Evolutionary conservation across 1,140 invertebrate species (phyloP), one percentile per base, ranked within the genome.

Genomic region (Cyrtorhinus lividipennis): DNA sequence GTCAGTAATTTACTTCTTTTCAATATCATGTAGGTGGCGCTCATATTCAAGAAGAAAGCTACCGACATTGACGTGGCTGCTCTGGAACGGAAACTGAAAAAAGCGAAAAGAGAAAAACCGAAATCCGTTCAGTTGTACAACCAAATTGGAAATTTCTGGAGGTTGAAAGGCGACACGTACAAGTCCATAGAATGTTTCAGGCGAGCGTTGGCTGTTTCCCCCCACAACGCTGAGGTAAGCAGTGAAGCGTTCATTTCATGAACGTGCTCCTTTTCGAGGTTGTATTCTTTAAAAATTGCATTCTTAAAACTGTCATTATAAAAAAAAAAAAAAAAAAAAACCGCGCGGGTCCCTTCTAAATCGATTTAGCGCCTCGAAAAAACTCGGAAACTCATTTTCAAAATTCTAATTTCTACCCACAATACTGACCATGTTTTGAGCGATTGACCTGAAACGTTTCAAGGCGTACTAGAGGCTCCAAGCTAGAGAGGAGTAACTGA

Each of bases 111-210:
- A 73, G 88, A 85, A 80, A 90, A 89, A 77, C 88, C 88, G 64
- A 88, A 88, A 69, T 91, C 88, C 57, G 83, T 89, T 24, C 84
- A 90, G 69, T 75, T 90, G 30, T 90, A 89, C 71, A 90, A 91
- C 71, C 87, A 92, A 72, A 91, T 92, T 70, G 90, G 88, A 2
- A 92, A 93, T 73, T 92, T 89, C 71, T 87, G 84, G 83, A 78
- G 88, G 66, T 88, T 90, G 66, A 89, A 90, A 73, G 88, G 88
- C 5, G 84, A 90, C 71, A 87, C 88, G 5, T 78, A 85, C 69
- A 82, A 84, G 69, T 87, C 88, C 0, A 91, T 92, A 65, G 89
- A 92, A 72, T 93, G 90, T 70, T 93, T 91, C 73, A 78, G 90
- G 60, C 79, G 87, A 71, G 88, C 88, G 1, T 76, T 92, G 22